Evolutionary conservation across 2,113 vertebrate genomes (phyloP), one percentile per base, ranked within the genome.

Genomic region (Loxodonta africana): DNA sequence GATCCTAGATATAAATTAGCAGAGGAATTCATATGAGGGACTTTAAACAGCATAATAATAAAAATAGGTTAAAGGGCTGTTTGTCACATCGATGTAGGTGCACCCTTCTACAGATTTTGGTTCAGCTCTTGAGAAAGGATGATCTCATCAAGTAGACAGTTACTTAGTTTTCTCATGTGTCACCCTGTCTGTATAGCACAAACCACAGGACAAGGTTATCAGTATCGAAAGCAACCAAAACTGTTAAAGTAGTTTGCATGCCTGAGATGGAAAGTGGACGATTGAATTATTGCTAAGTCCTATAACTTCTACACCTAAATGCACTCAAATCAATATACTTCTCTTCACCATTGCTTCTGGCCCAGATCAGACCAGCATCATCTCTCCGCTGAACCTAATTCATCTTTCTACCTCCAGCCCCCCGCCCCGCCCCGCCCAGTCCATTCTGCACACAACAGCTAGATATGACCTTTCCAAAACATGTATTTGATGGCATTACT

Each of bases 51-150:
- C 12, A 5, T 46, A 48, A 95, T 69, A 78, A 84, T 2, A 17
- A 33, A 25, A 76, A 17, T 60, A 48, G 17, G 48, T 37, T 60
- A 67, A 76, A 83, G 69, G 41, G 23, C 30, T 77, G 8, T 41
- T 46, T 11, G 6, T 57, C 65, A 57, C 5, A 0, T 6, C 2
- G 2, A 67, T 21, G 9, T 20, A 41, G 20, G 0, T 18, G 6
- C 48, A 6, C 69, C 83, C 81, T 91, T 37, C 37, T 37, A 30
- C 37, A 15, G 10, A 7, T 12, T 44, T 82, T 76, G 21, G 25
- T n/a, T 60, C 67, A 11, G 57, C 6, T 53, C 88, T 83, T 53
- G 33, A 33, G 67, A 60, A 67, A 89, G 73, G 78, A 33, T 51
- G 2, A 20, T 8, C 21, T 83, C 86, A 5, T 41, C 63, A 44